phyloP scores from a whole-genome alignment of 1,140 invertebrate genomes.

The Pogonognathellus flavescens region DNA sequence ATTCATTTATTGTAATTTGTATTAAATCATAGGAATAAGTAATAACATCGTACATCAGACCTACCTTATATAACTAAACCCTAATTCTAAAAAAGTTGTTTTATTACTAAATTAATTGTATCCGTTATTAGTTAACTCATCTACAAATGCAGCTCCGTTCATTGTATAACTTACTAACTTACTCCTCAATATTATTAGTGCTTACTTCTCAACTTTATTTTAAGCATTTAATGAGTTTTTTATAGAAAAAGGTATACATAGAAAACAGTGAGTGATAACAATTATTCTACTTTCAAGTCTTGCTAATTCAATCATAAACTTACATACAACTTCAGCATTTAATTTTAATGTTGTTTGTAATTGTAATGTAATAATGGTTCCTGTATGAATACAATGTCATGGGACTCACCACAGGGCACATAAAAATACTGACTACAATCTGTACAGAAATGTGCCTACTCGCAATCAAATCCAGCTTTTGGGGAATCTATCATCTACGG shows the following conservation, averaged over 20 bases:
- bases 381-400: conserved; percentile 15
- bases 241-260: conserved; percentile 36
- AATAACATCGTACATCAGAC: conserved; percentile 26
- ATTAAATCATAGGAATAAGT: conserved; percentile 41
- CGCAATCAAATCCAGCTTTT: background rate
- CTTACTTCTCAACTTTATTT: conserved; percentile 3
- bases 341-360: background rate
- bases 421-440: conserved; percentile 47
- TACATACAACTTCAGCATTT: background rate
- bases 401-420: conserved; percentile 29
- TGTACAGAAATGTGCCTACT: conserved; percentile 45
- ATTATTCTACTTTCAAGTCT: background rate
- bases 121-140: background rate
- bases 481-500: too few species aligned
- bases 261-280: conserved; percentile 42
- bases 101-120: conserved; percentile 28
- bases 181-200: background rate
- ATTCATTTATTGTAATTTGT: background rate
- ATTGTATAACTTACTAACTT: conserved; percentile 16
- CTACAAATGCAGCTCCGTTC: conserved; percentile 1
- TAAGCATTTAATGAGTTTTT: conserved; percentile 22
- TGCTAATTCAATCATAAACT: background rate
- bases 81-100: background rate
- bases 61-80: conserved; percentile 1
- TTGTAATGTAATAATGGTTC: background rate